Evolutionary conservation across 2,797 vertebrate species (phyloP).

Genomic region (Rhinophrynus dorsalis): DNA sequence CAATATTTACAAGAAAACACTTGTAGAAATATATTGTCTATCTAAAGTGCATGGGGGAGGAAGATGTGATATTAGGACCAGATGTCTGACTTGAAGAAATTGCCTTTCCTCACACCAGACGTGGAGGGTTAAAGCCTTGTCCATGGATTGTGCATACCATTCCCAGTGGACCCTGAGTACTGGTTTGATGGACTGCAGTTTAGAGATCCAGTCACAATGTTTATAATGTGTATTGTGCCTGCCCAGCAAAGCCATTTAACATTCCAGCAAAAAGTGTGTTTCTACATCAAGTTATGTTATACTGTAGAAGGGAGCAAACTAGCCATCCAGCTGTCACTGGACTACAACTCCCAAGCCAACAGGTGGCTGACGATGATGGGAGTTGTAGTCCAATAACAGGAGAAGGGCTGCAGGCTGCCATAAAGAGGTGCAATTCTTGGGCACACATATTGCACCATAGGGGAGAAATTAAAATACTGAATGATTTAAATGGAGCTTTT

Average conservation of each 20-base stretch:
- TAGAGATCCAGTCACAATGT: slow-evolving; percentile 40
- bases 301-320: too few species aligned
- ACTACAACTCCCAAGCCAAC: too few species aligned
- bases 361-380: too few species aligned
- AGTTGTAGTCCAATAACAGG: too few species aligned
- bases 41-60: slow-evolving; percentile 65
- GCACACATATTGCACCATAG: too few species aligned
- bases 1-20: slow-evolving; percentile 69
- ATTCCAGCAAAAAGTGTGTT: slow-evolving; percentile 27
- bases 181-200: slow-evolving; percentile 40
- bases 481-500: too few species aligned
- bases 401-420: too few species aligned
- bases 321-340: too few species aligned
- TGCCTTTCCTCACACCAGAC: slow-evolving; percentile 51
- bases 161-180: slow-evolving; percentile 31
- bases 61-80: slow-evolving; percentile 73
- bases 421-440: too few species aligned
- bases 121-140: slow-evolving; percentile 24
- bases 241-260: slow-evolving; percentile 36
- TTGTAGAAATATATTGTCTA: slow-evolving; percentile 70
- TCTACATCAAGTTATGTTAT: slow-evolving; percentile 25
- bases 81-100: slow-evolving; percentile 64
- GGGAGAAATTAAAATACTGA: too few species aligned
- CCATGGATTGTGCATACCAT: slow-evolving; percentile 17
- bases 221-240: slow-evolving; percentile 39